Evolutionary conservation across 92 coral and sea anemone species (phyloP), one percentile per base, ranked within the genome.

Genomic region (Blastomussa wellsi): DNA sequence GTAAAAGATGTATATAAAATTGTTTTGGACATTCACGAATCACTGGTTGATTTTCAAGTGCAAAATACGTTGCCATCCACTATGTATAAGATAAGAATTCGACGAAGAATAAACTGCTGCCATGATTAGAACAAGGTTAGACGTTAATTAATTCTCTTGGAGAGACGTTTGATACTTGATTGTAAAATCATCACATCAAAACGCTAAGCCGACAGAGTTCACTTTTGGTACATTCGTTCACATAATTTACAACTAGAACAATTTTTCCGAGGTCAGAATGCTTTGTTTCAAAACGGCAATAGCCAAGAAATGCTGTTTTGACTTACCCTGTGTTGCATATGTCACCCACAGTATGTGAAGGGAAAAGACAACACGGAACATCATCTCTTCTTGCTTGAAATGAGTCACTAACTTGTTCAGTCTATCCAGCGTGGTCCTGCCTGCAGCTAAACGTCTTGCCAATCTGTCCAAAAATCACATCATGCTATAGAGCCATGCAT

Each of bases 111-210:
- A 72, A 82, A 82, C 86, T 71, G 52, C 73, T 81, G 85, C 66
- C 76, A 49, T 69, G 41, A 81, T 69, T 35, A 55, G 16, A 19
- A 32, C 38, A 29, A 17, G 49, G 86, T 82, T 71, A 42, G 86
- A 82, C 86, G 57, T 71, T 82, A 71, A 82, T 82, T 82, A 82
- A 71, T 22, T 82, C 55, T 82, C 38, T 28, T 52, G 55, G 70
- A 82, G 42, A 82, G 86, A 69, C 53, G 48, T 82, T n/a, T 55
- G 28, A 22, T 13, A 26, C 59, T 8, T 1, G 44, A 70, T 19
- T 31, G 31, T 42, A 28, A 51, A 81, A 49, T n/a, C 78, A 35
- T 71, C 69, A 81, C 84, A 19, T 67, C 68, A 51, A 51, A 16
- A 69, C 36, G 17, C 12, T 5, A 41, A 72, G 69, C 38, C 69